Evolutionary conservation across 37 sponge, comb jelly and placozoan species (phyloP).

Genomic region (Oopsacas minuta): DNA sequence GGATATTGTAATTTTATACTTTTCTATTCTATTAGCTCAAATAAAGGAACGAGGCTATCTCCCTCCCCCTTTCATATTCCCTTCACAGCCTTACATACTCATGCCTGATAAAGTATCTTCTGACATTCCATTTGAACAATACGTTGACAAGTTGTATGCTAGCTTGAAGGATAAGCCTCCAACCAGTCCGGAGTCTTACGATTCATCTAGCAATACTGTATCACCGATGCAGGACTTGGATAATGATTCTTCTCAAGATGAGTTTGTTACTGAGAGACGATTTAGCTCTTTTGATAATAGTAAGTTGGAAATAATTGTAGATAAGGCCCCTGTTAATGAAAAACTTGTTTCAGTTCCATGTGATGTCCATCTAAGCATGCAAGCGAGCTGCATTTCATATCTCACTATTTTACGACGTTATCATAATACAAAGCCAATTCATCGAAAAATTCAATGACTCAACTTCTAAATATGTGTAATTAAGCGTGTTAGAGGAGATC

Average conservation of each 20-base stretch:
- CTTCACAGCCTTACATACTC: neutral
- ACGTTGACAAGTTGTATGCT: neutral
- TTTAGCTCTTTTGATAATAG: neutral
- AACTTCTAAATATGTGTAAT: too few relatives aligned
- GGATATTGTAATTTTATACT: neutral
- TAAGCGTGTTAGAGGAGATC: too few relatives aligned
- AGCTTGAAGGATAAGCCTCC: neutral
- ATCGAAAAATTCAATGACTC: too few relatives aligned
- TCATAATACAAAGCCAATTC: too few relatives aligned
- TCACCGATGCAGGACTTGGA: neutral
- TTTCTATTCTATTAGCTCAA: neutral
- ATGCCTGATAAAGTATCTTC: neutral
- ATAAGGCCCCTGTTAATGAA: too few relatives aligned
- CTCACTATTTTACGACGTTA: too few relatives aligned
- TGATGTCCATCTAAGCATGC: too few relatives aligned
- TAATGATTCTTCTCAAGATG: neutral
- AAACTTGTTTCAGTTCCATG: too few relatives aligned
- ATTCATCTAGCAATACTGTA: neutral
- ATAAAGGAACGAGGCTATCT: neutral
- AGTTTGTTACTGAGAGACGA: neutral
- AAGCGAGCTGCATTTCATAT: too few relatives aligned
- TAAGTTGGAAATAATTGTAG: neutral
- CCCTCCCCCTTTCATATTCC: neutral
- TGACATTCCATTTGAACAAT: constrained; percentile 10
- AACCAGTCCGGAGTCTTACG: neutral